Evolutionary conservation across 2,888 invertebrate genomes (phyloP), one percentile per base, ranked within the genome.

Genomic region (Eucera pruinosa): DNA sequence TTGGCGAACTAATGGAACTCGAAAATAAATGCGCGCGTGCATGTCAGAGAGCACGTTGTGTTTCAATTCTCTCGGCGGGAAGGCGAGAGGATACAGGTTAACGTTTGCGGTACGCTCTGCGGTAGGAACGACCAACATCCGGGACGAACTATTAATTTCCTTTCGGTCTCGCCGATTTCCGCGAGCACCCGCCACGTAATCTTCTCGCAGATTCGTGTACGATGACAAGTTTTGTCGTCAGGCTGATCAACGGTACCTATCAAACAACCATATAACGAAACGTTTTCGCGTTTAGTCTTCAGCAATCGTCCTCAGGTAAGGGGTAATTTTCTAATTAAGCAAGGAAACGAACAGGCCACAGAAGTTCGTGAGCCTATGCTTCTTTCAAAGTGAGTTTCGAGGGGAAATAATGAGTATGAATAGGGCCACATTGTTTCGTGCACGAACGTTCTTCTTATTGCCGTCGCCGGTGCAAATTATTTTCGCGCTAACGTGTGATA

Each of bases 101-200:
- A 87, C 80, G 81, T 83, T 88, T 88, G 88, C 85, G 88, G 87
- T 88, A 66, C 73, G 75, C 78, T 83, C 76, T 87, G 88, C 87
- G 89, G 88, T 86, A 74, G 75, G 52, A 80, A 81, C 80, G 75
- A 62, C 76, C 83, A 79, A 78, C 83, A 85, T 86, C 83, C 85
- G 83, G 86, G 87, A 89, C 86, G 83, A 88, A 83, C 89, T 88
- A 89, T 89, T 89, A 88, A 89, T 89, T 87, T 89, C 87, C 88
- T 84, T 85, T 83, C 78, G 81, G 86, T 78, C 83, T 81, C 79
- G 77, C 80, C 82, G 86, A 85, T 88, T 88, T 88, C 82, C 86
- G 78, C 82, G 74, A 47, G 70, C 80, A 62, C 70, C 67, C 80
- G 68, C 80, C 62, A 65, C 82, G 70, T 78, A 84, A 84, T 84